Percentiles rank a stretch among this genome's conserved stretches.
phyloP scores from a whole-genome alignment of 2,797 vertebrate genomes.

The Pangasius krempfi region DNA sequence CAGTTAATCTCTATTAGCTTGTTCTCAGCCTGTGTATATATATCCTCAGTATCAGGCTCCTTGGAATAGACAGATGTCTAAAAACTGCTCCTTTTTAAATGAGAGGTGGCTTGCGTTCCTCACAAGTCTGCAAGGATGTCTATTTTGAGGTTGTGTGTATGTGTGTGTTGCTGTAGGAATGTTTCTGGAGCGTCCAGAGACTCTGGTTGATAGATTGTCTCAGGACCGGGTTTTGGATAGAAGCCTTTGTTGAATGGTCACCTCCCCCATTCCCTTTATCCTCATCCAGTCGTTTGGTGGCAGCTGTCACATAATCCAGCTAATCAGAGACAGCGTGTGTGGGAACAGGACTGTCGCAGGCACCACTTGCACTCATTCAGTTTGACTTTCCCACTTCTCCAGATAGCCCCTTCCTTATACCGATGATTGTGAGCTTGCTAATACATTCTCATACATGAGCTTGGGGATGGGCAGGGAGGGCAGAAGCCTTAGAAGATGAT shows the following conservation, averaged over 20 bases:
- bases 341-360: conserved; percentile 66
- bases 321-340: conserved; percentile 80
- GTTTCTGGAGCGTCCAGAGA: conserved; percentile 67
- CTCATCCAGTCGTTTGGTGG: conserved; percentile 78
- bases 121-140: not conserved
- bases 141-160: conserved; percentile 32
- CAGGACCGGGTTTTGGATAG: conserved; percentile 72
- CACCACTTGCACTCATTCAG: conserved; percentile 39
- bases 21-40: conserved; percentile 25
- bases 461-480: conserved; percentile 24
- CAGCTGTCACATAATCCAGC: conserved; percentile 87
- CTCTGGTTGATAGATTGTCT: conserved; percentile 68
- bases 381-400: conserved; percentile 57
- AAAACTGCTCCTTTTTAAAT: conserved; percentile 20
- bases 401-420: not conserved
- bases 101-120: not conserved
- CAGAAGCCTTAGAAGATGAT: not conserved
- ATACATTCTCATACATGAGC: conserved; percentile 46
- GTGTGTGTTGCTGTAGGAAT: conserved; percentile 43
- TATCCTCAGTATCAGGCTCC: conserved; percentile 41
- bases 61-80: conserved; percentile 26
- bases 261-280: conserved; percentile 69
- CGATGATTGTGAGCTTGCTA: not conserved
- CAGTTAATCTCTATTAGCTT: conserved; percentile 14
- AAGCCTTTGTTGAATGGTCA: conserved; percentile 77